Evolutionary conservation across 2,888 invertebrate species (phyloP).

Genomic region (Scaptomyza polygonia): DNA sequence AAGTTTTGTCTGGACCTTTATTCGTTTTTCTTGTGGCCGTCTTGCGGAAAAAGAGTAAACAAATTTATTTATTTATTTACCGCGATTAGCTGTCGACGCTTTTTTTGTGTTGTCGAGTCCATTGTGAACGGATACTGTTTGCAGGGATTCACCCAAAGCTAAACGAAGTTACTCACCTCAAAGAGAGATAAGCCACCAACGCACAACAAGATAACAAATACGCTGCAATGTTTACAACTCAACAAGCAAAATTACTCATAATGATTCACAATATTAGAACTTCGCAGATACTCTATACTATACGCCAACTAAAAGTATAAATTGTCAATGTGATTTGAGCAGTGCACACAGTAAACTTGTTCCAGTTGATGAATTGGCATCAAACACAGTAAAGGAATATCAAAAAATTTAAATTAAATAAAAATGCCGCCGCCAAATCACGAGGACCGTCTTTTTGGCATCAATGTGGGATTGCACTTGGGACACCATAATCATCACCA

Average conservation of each 20-base stretch:
- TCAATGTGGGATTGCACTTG: constrained; percentile 59
- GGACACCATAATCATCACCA: constrained; percentile 59
- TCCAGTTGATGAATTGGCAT: constrained; percentile 33
- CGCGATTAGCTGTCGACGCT: constrained; percentile 35
- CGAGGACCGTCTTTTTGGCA: constrained; percentile 63
- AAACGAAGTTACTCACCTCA: constrained; percentile 41
- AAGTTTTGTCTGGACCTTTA: constrained; percentile 32
- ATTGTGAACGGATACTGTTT: constrained; percentile 23
- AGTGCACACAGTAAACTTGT: constrained; percentile 45
- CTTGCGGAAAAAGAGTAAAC: constrained; percentile 41
- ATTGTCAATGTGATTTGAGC: constrained; percentile 32
- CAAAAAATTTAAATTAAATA: not conserved
- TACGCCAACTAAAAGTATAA: constrained; percentile 51
- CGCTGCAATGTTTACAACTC: constrained; percentile 32
- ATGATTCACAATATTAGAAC: constrained; percentile 20
- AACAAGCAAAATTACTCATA: constrained; percentile 37
- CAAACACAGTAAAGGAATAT: constrained; percentile 23
- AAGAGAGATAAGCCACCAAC: constrained; percentile 25
- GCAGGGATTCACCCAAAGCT: constrained; percentile 31
- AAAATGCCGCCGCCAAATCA: constrained; percentile 60
- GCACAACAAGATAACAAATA: constrained; percentile 3
- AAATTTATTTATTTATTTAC: constrained; percentile 60
- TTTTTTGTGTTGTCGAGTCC: constrained; percentile 11
- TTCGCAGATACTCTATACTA: not conserved
- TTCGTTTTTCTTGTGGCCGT: constrained; percentile 21